Conservation (phyloP, 1,140 invertebrate species). For the Yoshiicerus persimilis region DNA sequence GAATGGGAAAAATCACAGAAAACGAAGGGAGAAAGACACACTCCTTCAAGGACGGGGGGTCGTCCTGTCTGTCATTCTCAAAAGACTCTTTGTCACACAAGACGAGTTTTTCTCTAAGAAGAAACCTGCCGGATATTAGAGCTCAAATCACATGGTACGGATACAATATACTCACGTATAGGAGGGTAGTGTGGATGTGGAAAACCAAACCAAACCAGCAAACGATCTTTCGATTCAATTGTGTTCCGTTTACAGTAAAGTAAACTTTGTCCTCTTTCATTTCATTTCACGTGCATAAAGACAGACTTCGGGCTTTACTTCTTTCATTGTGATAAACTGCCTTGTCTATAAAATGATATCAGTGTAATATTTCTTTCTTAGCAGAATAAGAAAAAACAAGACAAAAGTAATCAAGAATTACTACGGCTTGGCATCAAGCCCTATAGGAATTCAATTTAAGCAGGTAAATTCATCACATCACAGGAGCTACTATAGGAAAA, state of each 20-base stretch:
- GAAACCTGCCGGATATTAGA: constrained; percentile 36
- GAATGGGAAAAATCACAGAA: not conserved
- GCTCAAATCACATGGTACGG: not conserved
- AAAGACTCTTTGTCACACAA: constrained; percentile 15
- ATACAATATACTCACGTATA: too few relatives aligned
- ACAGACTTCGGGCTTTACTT: not conserved
- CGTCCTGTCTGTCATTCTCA: not conserved
- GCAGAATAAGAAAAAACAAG: not conserved
- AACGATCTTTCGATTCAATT: not conserved
- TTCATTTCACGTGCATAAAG: constrained; percentile 6
- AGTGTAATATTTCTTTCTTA: not conserved
- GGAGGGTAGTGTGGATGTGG: not conserved
- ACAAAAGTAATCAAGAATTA: not conserved
- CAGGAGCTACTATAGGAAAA: too few relatives aligned
- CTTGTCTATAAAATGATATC: constrained; percentile 20
- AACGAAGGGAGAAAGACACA: not conserved
- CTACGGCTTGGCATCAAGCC: not conserved
- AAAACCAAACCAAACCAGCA: not conserved
- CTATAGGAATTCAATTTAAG: not conserved
- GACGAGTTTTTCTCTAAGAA: not conserved
- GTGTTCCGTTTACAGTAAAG: not conserved
- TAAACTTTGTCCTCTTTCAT: constrained; percentile 1
- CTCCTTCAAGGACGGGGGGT: not conserved
- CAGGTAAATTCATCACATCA: not conserved
- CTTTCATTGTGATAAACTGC: constrained; percentile 3